These are phyloP conservation scores for Orius insidiosus DNA, from an alignment of 1,140 invertebrate species.

Conservation along the genomic window DNA sequence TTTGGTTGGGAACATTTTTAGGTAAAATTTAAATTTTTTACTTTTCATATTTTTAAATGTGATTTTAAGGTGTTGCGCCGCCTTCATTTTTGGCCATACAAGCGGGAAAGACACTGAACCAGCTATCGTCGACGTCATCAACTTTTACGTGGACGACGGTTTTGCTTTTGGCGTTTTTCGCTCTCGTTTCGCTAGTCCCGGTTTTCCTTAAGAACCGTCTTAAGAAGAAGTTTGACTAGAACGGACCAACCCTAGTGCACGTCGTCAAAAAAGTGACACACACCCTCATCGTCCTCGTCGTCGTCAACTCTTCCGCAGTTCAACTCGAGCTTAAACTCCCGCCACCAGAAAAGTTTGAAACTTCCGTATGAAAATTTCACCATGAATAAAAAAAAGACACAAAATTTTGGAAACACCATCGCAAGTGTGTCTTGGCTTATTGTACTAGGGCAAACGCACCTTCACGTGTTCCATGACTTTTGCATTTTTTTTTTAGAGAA, in stretches of 20 bases:
- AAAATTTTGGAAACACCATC: too few species aligned
- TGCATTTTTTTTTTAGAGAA: too few species aligned
- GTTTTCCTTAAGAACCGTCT: conserved; percentile 77
- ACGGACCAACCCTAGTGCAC: conserved; percentile 8
- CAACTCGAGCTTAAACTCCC: too few species aligned
- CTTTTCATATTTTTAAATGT: not conserved
- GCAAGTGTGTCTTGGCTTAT: too few species aligned
- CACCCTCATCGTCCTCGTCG: conserved; percentile 9
- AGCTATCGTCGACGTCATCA: conserved; percentile 75
- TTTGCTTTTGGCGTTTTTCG: conserved; percentile 54
- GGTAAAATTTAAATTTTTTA: conserved; percentile 40
- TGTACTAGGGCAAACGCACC: too few species aligned
- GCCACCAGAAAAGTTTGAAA: too few species aligned
- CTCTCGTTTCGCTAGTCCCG: conserved; percentile 71
- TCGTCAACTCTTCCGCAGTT: conserved; percentile 5
- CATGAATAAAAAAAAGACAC: too few species aligned
- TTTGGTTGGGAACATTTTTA: conserved; percentile 80
- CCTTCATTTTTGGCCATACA: conserved; percentile 96
- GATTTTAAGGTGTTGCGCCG: conserved; percentile 80
- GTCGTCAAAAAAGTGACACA: conserved; percentile 8
- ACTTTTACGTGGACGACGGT: conserved; percentile 82
- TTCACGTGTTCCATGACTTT: too few species aligned
- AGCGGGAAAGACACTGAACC: conserved; percentile 87
- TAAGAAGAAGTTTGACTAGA: conserved; percentile 59
- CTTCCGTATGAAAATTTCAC: too few species aligned